Percentiles rank a stretch among this genome's conserved stretches.
Conservation (phyloP, 2,797 vertebrate species). For the Morelia viridis region DNA sequence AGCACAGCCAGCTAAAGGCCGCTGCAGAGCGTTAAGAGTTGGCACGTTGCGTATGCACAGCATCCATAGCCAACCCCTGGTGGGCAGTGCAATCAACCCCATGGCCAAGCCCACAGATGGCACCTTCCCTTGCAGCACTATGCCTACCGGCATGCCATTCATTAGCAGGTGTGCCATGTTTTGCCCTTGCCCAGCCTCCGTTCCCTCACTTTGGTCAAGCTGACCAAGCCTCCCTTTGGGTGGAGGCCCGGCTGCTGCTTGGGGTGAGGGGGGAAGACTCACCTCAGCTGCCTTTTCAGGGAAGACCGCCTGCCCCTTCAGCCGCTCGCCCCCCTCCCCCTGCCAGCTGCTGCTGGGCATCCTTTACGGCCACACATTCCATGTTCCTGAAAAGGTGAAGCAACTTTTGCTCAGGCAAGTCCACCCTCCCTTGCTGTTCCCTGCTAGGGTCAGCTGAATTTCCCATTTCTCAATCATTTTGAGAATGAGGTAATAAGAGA, state of each 20-base stretch:
- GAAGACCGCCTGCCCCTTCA: neutral
- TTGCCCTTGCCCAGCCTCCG: neutral
- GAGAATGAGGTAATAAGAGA: too few relatives aligned
- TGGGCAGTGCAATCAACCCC: neutral
- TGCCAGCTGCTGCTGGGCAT: neutral
- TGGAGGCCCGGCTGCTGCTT: neutral
- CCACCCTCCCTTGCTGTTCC: neutral
- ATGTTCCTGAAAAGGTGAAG: neutral
- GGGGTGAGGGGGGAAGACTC: neutral
- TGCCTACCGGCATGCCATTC: neutral
- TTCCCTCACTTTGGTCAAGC: neutral
- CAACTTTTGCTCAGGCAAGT: neutral
- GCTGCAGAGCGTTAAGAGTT: neutral
- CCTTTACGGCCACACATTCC: neutral
- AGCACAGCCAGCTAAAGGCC: neutral
- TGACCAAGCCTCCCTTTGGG: neutral
- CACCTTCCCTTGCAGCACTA: neutral
- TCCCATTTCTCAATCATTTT: neutral
- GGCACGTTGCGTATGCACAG: neutral
- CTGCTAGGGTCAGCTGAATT: neutral
- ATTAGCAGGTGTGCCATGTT: accelerated
- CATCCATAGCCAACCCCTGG: neutral
- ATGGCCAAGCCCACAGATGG: neutral
- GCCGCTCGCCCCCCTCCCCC: neutral
- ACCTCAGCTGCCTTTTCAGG: neutral